phyloP scores from a whole-genome alignment of 2,797 vertebrate species.

The Paratrypauchen microcephalus region DNA sequence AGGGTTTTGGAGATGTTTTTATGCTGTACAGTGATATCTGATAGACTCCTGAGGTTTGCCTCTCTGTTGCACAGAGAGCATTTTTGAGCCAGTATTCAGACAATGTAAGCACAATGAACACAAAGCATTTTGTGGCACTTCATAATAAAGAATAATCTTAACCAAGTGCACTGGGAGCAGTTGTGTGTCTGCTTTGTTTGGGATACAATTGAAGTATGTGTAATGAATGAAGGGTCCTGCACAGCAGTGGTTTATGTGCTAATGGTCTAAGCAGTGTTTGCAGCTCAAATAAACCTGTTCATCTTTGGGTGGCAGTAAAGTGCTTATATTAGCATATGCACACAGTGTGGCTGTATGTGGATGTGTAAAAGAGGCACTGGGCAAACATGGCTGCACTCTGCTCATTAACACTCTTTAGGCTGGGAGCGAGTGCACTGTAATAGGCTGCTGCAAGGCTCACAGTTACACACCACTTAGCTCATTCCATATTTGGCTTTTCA shows the following conservation, averaged over 20 bases:
- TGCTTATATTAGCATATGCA: constrained; percentile 49
- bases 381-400: constrained; percentile 49
- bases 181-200: constrained; percentile 54
- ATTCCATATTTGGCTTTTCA: constrained; percentile 48
- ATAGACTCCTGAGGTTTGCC: constrained; percentile 75
- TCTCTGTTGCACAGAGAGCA: constrained; percentile 71
- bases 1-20: constrained; percentile 82
- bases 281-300: constrained; percentile 33
- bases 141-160: constrained; percentile 87
- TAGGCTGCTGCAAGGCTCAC: constrained; percentile 43
- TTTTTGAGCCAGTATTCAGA: constrained; percentile 86
- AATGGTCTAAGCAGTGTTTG: constrained; percentile 38
- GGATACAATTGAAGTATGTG: constrained; percentile 11
- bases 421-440: constrained; percentile 49
- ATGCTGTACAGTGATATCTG: constrained; percentile 79
- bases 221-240: constrained; percentile 3
- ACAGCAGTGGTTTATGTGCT: constrained; percentile 5
- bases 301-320: constrained; percentile 34
- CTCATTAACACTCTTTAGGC: constrained; percentile 61
- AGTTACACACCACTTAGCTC: constrained; percentile 46
- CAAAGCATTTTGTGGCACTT: constrained; percentile 87
- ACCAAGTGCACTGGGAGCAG: constrained; percentile 57
- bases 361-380: constrained; percentile 53
- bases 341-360: constrained; percentile 55
- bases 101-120: constrained; percentile 88